Evolutionary conservation across 2,888 invertebrate species (phyloP), one percentile per base, ranked within the genome.

Genomic region (Rhingia campestris): DNA sequence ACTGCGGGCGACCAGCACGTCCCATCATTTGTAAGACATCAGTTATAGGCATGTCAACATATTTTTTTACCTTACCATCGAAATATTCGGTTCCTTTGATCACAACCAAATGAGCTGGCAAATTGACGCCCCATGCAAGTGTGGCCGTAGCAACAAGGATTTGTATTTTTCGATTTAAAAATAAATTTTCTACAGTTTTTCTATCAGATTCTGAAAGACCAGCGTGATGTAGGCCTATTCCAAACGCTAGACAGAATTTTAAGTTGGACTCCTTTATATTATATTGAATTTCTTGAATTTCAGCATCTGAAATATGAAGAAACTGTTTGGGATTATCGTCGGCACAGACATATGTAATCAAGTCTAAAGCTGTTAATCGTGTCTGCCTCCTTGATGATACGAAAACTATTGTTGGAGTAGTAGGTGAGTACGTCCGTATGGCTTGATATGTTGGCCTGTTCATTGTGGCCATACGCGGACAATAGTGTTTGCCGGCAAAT

Each of bases 11-110:
- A 0, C 99, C 99, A 74, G 99, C 99, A 73, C 99, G 93, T 2
- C 99, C 99, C 96, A 99, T 99, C 99, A 99, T 99, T 92, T 99
- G 99, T 74, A 99, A 92, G 0, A 99, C 99, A 92, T 99, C 99
- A 0, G 99, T 99, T 61, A 99, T 99, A 0, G 99, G 99, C 96
- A 99, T 99, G 90, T 99, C 99, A 7, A 99, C 97, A 91, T 99
- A 99, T 87, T 98, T 94, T 90, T 97, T 97, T 35, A 95, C 95
- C 91, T 99, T 99, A 0, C 98, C 99, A 91, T 99, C 99, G 90
- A 96, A 99, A 91, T 97, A 99, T 91, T 99, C 99, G 0, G 99
- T 99, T 76, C 99, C 98, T 91, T 99, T 99, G 87, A 99, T 95
- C n/a, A 99, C 96, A 0, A 99, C 99, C 61, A 99, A 92, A 91